phyloP scores from a whole-genome alignment of 2,113 vertebrate genomes.

The Stegastes partitus region DNA sequence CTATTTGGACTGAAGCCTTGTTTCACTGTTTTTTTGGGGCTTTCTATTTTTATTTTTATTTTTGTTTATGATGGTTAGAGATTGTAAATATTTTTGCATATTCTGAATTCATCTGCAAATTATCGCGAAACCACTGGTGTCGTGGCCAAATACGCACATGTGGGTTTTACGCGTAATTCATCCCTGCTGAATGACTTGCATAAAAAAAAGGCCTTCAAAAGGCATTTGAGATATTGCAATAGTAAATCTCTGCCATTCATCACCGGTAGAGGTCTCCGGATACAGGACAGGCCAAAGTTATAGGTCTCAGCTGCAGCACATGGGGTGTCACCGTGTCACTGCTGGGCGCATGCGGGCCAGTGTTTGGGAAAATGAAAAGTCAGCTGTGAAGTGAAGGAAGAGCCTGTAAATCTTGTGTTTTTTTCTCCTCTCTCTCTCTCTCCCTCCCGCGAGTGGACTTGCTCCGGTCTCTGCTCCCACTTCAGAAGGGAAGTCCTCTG shows the following conservation, averaged over 20 bases:
- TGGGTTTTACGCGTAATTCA: neutral
- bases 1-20: no score
- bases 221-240: neutral
- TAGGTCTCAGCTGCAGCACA: constrained; percentile 41
- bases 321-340: constrained; percentile 61
- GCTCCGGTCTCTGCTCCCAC: neutral
- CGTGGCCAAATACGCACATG: neutral
- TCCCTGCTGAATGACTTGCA: constrained; percentile 4
- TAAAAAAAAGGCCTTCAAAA: neutral
- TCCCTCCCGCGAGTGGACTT: neutral
- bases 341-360: constrained; percentile 21
- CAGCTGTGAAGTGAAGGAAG: constrained; percentile 43
- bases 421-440: no score
- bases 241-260: constrained; percentile 22
- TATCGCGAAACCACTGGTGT: neutral
- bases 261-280: constrained; percentile 74
- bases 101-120: neutral
- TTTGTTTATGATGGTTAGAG: neutral
- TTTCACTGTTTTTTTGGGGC: no score
- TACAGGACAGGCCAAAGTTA: constrained; percentile 50
- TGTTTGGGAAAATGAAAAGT: constrained; percentile 49
- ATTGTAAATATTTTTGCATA: no score
- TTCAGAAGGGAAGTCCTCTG: constrained; percentile 21
- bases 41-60: no score
- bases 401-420: neutral